Conservation (phyloP, 2,797 vertebrate genomes). For the Tauraco hartlaubi region DNA sequence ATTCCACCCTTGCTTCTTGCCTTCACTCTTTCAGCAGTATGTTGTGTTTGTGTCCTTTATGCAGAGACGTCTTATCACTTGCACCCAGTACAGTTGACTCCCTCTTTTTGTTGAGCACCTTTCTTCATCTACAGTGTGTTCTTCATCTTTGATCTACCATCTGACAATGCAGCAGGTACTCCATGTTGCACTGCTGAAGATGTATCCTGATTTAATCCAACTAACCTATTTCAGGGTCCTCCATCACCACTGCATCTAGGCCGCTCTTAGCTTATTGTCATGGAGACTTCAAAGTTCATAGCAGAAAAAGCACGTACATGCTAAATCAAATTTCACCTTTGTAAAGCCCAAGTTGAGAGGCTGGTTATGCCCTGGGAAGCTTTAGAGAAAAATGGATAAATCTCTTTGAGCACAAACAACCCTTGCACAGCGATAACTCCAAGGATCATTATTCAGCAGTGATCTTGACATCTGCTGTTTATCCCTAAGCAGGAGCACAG, state of each 20-base stretch:
- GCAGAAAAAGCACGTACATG: not conserved
- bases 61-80: not conserved
- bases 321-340: not conserved
- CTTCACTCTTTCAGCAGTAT: not conserved
- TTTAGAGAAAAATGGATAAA: not conserved
- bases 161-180: not conserved
- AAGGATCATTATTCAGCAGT: conserved; percentile 15
- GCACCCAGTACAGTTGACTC: not conserved
- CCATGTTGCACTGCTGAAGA: not conserved
- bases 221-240: not conserved
- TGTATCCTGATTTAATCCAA: not conserved
- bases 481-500: conserved; percentile 1
- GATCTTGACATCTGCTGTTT: conserved; percentile 49
- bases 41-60: not conserved
- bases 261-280: not conserved
- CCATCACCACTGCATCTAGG: not conserved
- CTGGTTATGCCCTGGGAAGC: not conserved
- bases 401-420: not conserved
- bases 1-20: not conserved
- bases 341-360: not conserved
- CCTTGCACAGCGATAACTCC: not conserved
- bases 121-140: not conserved
- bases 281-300: not conserved
- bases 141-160: not conserved
- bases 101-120: not conserved